These are phyloP conservation scores for Xenopus borealis DNA, from an alignment of 2,113 vertebrate genomes.

Conservation along the genomic window DNA sequence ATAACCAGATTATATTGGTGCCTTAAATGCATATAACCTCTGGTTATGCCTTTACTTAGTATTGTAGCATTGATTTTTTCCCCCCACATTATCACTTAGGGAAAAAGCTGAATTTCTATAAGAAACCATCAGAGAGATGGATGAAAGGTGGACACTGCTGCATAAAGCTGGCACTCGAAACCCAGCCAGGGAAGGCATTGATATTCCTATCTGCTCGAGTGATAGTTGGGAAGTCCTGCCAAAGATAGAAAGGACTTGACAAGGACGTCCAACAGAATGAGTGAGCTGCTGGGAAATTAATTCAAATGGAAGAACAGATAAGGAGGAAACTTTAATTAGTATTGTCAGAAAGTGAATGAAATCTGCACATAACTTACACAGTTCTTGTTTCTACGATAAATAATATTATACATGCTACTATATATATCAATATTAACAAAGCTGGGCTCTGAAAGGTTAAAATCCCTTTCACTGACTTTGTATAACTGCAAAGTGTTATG, in stretches of 20 bases:
- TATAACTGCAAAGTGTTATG: no score
- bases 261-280: conserved; percentile 39
- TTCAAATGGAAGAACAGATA: conserved; percentile 36
- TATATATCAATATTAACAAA: no score
- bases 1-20: no score
- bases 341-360: conserved; percentile 34
- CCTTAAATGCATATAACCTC: no score
- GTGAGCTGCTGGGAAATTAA: conserved; percentile 34
- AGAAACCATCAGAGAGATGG: conserved; percentile 15
- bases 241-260: conserved; percentile 33
- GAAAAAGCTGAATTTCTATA: conserved; percentile 3
- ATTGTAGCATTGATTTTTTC: neutral
- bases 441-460: no score
- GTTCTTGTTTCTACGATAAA: neutral
- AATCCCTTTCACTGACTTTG: no score
- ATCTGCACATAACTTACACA: conserved; percentile 8
- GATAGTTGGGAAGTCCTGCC: conserved; percentile 30
- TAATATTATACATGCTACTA: no score
- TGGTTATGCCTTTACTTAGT: no score
- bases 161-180: conserved; percentile 3
- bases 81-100: conserved; percentile 9
- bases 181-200: conserved; percentile 32
- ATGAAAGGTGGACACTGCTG: conserved; percentile 22
- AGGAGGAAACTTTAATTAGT: conserved; percentile 37
- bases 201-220: conserved; percentile 36